A percentile compares a stretch with the other conserved stretches of the same genome.
phyloP scores from a whole-genome alignment of 2,113 vertebrate species.

The Gobio gobio region DNA sequence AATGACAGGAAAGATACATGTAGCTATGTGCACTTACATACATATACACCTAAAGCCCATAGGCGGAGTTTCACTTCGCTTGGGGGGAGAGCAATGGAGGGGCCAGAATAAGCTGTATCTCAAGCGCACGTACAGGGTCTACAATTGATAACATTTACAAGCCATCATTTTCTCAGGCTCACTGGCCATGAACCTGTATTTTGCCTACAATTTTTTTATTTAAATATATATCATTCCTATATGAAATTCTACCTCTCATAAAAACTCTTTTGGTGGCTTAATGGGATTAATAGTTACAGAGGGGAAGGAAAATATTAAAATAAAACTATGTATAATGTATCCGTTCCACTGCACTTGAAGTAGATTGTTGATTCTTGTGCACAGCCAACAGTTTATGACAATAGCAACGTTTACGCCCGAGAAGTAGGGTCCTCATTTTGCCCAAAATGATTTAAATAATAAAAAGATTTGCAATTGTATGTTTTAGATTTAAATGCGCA shows the following conservation, averaged over 20 bases:
- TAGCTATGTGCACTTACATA: constrained; percentile 55
- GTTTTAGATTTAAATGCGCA: background rate
- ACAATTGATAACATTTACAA: background rate
- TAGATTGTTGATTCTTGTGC: background rate
- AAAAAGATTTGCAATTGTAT: background rate
- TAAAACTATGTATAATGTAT: background rate
- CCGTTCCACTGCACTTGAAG: background rate
- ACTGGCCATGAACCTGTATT: background rate
- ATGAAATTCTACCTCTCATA: background rate
- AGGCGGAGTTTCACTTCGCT: constrained; percentile 1
- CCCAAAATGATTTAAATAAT: background rate
- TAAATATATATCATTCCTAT: background rate
- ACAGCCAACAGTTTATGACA: background rate
- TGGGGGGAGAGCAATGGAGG: background rate
- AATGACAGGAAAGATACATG: constrained; percentile 55
- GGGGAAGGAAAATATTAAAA: background rate
- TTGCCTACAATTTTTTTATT: background rate
- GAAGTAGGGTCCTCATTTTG: background rate
- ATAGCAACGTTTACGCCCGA: background rate
- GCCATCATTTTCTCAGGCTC: background rate
- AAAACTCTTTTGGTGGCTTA: background rate
- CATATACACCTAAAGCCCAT: constrained; percentile 21
- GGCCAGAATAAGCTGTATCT: background rate
- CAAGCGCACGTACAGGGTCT: background rate
- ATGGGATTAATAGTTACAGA: too few relatives aligned